Base-by-base conservation (phyloP, 2,888 invertebrate genomes). In the Noctua janthe region DNA sequence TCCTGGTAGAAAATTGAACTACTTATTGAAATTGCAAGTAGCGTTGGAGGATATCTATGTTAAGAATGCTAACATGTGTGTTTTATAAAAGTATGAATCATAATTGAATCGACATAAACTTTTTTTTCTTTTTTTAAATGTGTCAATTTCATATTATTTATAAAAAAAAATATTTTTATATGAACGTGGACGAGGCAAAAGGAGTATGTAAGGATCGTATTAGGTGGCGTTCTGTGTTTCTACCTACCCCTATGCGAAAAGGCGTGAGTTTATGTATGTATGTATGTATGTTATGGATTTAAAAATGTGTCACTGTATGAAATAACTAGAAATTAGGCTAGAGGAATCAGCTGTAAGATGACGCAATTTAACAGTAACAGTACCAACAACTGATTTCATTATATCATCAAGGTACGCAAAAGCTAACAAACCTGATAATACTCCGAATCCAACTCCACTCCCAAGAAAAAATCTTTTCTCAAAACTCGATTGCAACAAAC, bases 401-500 rank as follows among this genome's bases (percentile, higher is more conserved):
- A 64, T 3, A 17, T 81, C 51, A 39, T 71, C 39, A 10, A 59
- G 0, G 6, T 43, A 70, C 11, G 20, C 13, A 10, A 64, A 56
- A 49, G 8, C 47, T 1, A 5, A 23, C 0, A n/a, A 2, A 69
- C 13, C 23, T 35, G 66, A 43, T 1, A 5, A 49, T 17, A 72
- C 6, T 2, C 51, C n/a, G 0, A 0, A 15, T 4, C 0, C 2
- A 62, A 10, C n/a, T 17, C 29, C 13, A 66, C 20, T 54, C 17
- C 49, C 7, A 51, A 54, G 54, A 54, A 54, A 23, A 3, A 54
- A 23, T 54, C 8, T 39, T 71, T 56, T 43, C 17, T 17, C 67
- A 81, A 79, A 82, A 82, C 71, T 78, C 59, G 74, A 79, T 75
- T 71, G 73, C 43, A 66, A 54, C 39, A 43, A 69, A 81, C 54